Evolutionary conservation across 2,888 invertebrate genomes (phyloP).

Genomic region (Lapara coniferarum): DNA sequence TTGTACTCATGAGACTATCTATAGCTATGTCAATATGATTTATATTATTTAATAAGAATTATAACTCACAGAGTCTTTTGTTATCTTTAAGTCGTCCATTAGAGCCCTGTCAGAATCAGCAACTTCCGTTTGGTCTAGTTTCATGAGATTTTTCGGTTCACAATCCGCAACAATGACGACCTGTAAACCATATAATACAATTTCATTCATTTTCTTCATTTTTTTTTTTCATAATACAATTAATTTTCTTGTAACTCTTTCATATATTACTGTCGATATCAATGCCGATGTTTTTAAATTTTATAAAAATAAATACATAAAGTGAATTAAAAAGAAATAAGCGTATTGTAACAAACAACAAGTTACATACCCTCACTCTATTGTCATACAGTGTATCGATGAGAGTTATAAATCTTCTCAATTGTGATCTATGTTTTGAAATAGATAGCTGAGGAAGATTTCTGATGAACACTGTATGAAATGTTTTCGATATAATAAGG

Average conservation of each 20-base stretch:
- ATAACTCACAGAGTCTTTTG: constrained; percentile 86
- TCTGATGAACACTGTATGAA: constrained; percentile 96
- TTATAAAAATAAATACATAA: background rate
- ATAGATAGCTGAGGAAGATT: constrained; percentile 92
- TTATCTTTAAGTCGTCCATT: constrained; percentile 97
- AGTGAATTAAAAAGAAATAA: background rate
- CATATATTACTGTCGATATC: too few species aligned
- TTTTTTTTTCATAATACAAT: too few species aligned
- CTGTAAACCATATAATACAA: constrained; percentile 61
- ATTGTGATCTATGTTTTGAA: constrained; percentile 90
- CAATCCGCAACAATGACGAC: constrained; percentile 93
- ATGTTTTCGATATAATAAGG: constrained; percentile 94
- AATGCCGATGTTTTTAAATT: too few species aligned
- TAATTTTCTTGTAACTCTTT: too few species aligned
- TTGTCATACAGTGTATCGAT: constrained; percentile 99
- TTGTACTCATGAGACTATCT: background rate
- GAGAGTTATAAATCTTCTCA: constrained; percentile 96
- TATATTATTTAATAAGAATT: background rate
- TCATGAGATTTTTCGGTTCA: constrained; percentile 90
- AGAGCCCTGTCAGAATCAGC: constrained; percentile 92
- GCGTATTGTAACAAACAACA: background rate
- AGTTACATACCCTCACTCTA: constrained; percentile 86
- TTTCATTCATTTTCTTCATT: too few species aligned
- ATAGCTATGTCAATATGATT: background rate
- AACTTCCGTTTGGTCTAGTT: constrained; percentile 77